Conservation (phyloP, 1,140 invertebrate genomes). For the Eueides isabella region DNA sequence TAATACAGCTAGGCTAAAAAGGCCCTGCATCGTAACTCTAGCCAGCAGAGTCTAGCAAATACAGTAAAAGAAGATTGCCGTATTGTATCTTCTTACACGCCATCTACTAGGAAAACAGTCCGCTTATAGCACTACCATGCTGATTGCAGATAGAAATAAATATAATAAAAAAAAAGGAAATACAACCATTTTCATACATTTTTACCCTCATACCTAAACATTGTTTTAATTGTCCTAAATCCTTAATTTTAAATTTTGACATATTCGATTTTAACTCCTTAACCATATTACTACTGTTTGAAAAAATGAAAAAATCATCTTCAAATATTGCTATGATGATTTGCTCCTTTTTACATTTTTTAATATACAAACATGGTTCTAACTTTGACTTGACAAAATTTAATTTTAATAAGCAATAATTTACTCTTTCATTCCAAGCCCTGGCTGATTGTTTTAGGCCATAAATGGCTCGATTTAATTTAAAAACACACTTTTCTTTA, state of each 20-base stretch:
- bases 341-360: slow-evolving; percentile 20
- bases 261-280: slow-evolving; percentile 20
- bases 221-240: slow-evolving; percentile 35
- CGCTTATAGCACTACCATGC: no score
- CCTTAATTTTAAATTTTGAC: slow-evolving; percentile 39
- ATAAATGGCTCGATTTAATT: slow-evolving; percentile 33
- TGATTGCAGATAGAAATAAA: no score
- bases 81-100: no score
- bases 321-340: slow-evolving; percentile 33
- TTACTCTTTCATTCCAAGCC: slow-evolving; percentile 30
- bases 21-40: no score
- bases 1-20: no score
- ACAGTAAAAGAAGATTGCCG: no score
- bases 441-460: slow-evolving; percentile 36
- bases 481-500: slow-evolving; percentile 12
- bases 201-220: slow-evolving; percentile 39
- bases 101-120: no score
- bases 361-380: slow-evolving; percentile 40
- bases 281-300: slow-evolving; percentile 16
- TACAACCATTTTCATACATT: slow-evolving; percentile 7
- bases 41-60: no score
- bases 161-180: no score
- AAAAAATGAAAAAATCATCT: slow-evolving; percentile 43
- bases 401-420: slow-evolving; percentile 26
- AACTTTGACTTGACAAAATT: slow-evolving; percentile 27